A percentile compares a stretch with the other conserved stretches of the same genome.
phyloP scores from a whole-genome alignment of 2,113 vertebrate species.

The Taurulus bubalis region DNA sequence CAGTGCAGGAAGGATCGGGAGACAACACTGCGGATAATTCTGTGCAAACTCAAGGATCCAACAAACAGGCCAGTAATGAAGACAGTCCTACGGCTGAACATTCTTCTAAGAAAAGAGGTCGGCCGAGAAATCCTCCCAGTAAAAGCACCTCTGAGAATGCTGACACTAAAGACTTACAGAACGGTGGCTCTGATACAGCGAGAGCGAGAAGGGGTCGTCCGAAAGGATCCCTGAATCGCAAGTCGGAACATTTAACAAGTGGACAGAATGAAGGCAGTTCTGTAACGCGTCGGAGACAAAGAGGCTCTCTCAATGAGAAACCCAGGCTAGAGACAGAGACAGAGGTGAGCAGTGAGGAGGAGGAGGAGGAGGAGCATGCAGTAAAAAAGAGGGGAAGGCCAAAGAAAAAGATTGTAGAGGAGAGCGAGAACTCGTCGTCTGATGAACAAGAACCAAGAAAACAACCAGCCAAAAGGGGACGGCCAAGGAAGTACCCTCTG shows the following conservation, averaged over 20 bases:
- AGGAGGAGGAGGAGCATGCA: conserved; percentile 17
- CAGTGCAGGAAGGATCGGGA: conserved; percentile 3
- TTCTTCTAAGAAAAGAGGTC: conserved; percentile 56
- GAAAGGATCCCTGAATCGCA: conserved; percentile 57
- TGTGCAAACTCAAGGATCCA: conserved; percentile 26
- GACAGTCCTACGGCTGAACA: background rate
- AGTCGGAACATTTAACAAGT: conserved; percentile 38
- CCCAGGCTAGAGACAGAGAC: background rate
- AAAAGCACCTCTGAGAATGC: conserved; percentile 5
- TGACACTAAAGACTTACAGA: conserved; percentile 31
- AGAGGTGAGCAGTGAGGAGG: conserved; percentile 20
- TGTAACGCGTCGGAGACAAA: conserved; percentile 54
- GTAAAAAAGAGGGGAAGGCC: conserved; percentile 57
- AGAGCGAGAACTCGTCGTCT: background rate
- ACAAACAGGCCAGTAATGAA: conserved; percentile 7
- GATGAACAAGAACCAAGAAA: conserved; percentile 24
- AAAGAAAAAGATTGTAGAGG: conserved; percentile 30
- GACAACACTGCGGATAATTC: background rate
- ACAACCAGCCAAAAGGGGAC: conserved; percentile 60
- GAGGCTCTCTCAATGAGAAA: conserved; percentile 55
- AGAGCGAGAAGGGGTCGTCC: conserved; percentile 56
- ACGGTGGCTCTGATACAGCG: conserved; percentile 34
- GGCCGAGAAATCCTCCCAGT: conserved; percentile 43
- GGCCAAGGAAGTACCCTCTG: conserved; percentile 76
- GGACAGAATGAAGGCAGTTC: conserved; percentile 41